Conservation (phyloP, 2,888 invertebrate species). For the Cantharis lateralis region DNA sequence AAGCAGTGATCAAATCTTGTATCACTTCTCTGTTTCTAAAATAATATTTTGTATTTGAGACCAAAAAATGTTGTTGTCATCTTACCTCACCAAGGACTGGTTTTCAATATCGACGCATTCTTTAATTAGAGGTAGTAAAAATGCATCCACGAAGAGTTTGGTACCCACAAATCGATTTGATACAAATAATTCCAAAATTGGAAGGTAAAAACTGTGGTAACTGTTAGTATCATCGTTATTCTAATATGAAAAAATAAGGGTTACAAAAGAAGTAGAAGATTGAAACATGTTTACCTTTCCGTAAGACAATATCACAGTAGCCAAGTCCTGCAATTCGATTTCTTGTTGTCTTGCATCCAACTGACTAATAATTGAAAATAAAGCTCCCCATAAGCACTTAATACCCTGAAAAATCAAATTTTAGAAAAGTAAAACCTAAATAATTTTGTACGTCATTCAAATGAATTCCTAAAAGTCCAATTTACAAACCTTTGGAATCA, state of each 20-base stretch:
- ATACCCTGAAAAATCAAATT: slow-evolving; percentile 6
- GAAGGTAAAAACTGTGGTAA: not conserved
- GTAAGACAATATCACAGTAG: not conserved
- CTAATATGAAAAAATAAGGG: not conserved
- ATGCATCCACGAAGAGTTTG: not conserved
- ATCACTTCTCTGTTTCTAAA: not conserved
- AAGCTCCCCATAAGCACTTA: slow-evolving; percentile 33
- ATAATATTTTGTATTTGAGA: not conserved
- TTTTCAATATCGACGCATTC: not conserved
- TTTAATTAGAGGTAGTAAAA: slow-evolving; percentile 12
- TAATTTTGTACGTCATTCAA: too few relatives aligned
- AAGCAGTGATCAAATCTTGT: not conserved
- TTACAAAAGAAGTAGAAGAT: not conserved
- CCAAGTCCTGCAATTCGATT: slow-evolving; percentile 16
- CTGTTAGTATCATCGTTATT: not conserved
- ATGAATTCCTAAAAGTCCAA: too few relatives aligned
- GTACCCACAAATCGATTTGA: slow-evolving; percentile 4
- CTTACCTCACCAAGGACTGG: not conserved
- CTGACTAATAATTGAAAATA: slow-evolving; percentile 22
- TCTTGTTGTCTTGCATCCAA: slow-evolving; percentile 18
- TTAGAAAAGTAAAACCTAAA: too few relatives aligned
- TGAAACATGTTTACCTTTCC: slow-evolving; percentile 3
- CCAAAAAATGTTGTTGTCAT: not conserved
- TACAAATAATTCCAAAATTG: slow-evolving; percentile 18
- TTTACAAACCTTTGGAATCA: not conserved